phyloP scores from a whole-genome alignment of 2,888 invertebrate species.

The Oscheius myriophilus region DNA sequence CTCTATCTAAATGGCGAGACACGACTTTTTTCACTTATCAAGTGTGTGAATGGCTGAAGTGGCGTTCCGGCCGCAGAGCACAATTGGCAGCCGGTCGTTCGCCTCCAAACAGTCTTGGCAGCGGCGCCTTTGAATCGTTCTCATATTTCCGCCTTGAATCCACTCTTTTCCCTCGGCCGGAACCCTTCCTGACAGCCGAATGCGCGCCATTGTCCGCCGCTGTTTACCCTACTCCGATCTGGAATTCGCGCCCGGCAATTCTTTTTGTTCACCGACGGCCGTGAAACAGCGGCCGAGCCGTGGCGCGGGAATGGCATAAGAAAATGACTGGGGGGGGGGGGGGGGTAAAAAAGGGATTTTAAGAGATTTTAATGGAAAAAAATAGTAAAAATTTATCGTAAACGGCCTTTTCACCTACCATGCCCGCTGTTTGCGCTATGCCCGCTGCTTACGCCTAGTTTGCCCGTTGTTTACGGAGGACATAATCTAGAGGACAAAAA shows the following conservation, averaged over 20 bases:
- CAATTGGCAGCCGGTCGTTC: too few species aligned
- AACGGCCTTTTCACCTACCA: not conserved
- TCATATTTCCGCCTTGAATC: constrained; percentile 30
- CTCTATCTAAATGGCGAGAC: too few species aligned
- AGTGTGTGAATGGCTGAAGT: too few species aligned
- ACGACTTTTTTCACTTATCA: too few species aligned
- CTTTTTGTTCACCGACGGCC: constrained; percentile 30
- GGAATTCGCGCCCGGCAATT: constrained; percentile 30
- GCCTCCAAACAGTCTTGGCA: not conserved
- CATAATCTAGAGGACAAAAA: too few species aligned
- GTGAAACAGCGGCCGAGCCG: too few species aligned
- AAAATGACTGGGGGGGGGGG: not conserved
- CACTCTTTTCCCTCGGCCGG: constrained; percentile 21
- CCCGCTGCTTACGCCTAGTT: not conserved
- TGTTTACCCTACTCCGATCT: constrained; percentile 34
- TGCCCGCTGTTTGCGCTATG: not conserved
- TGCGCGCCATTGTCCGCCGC: constrained; percentile 30
- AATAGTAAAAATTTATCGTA: too few species aligned
- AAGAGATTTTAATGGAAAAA: too few species aligned
- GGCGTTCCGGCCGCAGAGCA: too few species aligned
- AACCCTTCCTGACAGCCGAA: constrained; percentile 32
- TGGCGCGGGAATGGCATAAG: not conserved
- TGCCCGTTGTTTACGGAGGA: too few species aligned
- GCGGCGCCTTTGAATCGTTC: constrained; percentile 4
- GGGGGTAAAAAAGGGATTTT: too few species aligned